Percentiles rank a stretch among this genome's conserved stretches.
phyloP scores from a whole-genome alignment of 2,888 invertebrate species.

The Torymus tubicola region DNA sequence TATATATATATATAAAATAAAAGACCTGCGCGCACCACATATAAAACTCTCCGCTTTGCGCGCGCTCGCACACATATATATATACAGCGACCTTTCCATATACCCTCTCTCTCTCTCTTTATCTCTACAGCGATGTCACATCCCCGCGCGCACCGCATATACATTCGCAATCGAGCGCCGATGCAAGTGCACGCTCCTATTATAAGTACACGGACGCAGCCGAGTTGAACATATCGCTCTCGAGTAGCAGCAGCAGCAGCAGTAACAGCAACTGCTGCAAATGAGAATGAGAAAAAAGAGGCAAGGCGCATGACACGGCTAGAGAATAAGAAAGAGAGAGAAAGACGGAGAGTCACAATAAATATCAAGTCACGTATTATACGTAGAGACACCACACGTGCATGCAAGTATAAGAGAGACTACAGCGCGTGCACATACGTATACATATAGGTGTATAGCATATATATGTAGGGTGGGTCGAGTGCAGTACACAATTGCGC shows the following conservation, averaged over 20 bases:
- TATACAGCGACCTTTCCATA: too few relatives aligned
- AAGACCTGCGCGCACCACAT: not conserved
- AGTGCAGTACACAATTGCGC: not conserved
- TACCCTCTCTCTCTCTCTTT: too few relatives aligned
- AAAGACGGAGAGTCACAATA: slow-evolving; percentile 4
- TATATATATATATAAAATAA: too few relatives aligned
- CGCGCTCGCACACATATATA: too few relatives aligned
- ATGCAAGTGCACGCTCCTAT: not conserved
- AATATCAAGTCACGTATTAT: slow-evolving; percentile 16
- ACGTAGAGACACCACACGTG: too few relatives aligned
- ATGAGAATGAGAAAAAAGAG: slow-evolving; percentile 1
- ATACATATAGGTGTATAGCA: too few relatives aligned
- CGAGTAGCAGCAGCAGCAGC: not conserved
- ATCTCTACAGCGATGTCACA: not conserved
- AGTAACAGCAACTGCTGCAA: not conserved
- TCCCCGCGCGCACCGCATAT: not conserved
- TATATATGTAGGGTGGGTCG: not conserved
- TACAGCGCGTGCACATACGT: too few relatives aligned
- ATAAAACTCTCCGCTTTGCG: too few relatives aligned
- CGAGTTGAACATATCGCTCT: not conserved
- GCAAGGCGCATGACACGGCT: not conserved
- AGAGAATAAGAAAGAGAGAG: too few relatives aligned
- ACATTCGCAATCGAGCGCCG: not conserved
- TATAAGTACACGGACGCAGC: not conserved
- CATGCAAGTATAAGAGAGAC: too few relatives aligned